These are phyloP conservation scores for Otolemur crassicaudatus DNA, from an alignment of 2,797 vertebrate genomes.

Conservation along the genomic window DNA sequence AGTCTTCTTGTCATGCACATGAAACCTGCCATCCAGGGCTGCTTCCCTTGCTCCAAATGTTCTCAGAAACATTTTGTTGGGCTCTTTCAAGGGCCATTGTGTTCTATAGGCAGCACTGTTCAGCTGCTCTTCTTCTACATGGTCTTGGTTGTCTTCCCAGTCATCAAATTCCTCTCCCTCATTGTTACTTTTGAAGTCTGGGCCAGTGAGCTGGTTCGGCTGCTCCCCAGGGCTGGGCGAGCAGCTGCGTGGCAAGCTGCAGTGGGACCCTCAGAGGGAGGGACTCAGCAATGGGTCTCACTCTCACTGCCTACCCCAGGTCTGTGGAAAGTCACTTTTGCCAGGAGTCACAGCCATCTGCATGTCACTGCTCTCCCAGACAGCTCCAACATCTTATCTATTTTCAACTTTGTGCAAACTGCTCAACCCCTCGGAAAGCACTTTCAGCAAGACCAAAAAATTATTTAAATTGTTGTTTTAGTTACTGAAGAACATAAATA, in stretches of 20 bases:
- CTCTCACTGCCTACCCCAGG: slow-evolving; percentile 76
- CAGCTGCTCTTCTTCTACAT: slow-evolving; percentile 63
- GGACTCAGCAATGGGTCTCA: slow-evolving; percentile 14
- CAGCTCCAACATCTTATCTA: slow-evolving; percentile 65
- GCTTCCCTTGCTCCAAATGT: slow-evolving; percentile 52
- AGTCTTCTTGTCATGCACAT: slow-evolving; percentile 78
- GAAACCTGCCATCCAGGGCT: slow-evolving; percentile 72
- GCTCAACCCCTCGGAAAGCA: neutral
- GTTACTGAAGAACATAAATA: neutral
- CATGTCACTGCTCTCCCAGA: slow-evolving; percentile 77
- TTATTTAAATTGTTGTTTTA: neutral
- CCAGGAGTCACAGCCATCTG: slow-evolving; percentile 77
- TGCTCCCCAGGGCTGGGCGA: neutral
- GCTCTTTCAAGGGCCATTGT: slow-evolving; percentile 74
- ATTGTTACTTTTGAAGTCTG: slow-evolving; percentile 54
- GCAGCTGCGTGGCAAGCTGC: slow-evolving; percentile 28
- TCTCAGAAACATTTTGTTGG: slow-evolving; percentile 78
- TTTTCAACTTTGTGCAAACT: slow-evolving; percentile 52
- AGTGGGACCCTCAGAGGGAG: neutral
- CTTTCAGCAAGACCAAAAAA: neutral
- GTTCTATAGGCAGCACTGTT: slow-evolving; percentile 65
- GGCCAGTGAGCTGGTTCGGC: neutral
- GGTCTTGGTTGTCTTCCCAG: slow-evolving; percentile 78
- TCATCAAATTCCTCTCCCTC: slow-evolving; percentile 76
- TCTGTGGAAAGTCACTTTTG: slow-evolving; percentile 64